Percentiles rank a stretch among this genome's conserved stretches.
Conservation (phyloP, 2,113 vertebrate species). For the Ailurus styani region DNA sequence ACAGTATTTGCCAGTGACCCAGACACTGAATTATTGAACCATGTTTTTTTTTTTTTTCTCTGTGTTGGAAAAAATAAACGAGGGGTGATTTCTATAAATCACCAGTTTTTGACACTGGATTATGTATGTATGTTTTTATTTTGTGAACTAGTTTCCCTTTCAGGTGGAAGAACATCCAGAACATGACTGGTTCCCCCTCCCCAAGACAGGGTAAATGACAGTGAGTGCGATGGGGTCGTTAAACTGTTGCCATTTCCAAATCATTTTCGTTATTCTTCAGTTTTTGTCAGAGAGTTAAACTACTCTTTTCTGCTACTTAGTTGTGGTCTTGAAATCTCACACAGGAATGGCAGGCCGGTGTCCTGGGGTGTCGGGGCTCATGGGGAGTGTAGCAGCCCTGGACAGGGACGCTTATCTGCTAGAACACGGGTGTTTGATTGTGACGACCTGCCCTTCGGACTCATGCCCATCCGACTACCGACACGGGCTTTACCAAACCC, state of each 20-base stretch:
- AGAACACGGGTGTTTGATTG: rapidly evolving
- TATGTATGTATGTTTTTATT: not conserved
- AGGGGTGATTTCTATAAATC: not conserved
- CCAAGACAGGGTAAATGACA: not conserved
- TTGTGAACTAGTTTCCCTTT: constrained; percentile 5
- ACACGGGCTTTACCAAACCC: not conserved
- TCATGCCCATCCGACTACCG: not conserved
- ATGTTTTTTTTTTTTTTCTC: not conserved
- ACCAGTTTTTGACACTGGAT: constrained; percentile 49
- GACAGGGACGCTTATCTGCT: rapidly evolving
- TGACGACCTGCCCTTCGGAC: not conserved
- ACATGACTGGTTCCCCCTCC: not conserved
- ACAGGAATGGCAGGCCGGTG: not conserved
- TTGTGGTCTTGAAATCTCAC: not conserved
- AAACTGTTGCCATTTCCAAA: not conserved
- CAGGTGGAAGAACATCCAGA: not conserved
- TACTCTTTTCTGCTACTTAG: not conserved
- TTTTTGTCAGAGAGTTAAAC: not conserved
- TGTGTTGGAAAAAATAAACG: constrained; percentile 40
- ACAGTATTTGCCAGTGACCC: constrained; percentile 19
- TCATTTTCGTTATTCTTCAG: not conserved
- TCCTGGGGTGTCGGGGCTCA: rapidly evolving
- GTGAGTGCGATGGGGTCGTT: not conserved
- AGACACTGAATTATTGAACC: not conserved
- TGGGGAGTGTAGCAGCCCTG: rapidly evolving